phyloP scores from a whole-genome alignment of 2,113 vertebrate species.

The Genyomyrus donnyi region DNA sequence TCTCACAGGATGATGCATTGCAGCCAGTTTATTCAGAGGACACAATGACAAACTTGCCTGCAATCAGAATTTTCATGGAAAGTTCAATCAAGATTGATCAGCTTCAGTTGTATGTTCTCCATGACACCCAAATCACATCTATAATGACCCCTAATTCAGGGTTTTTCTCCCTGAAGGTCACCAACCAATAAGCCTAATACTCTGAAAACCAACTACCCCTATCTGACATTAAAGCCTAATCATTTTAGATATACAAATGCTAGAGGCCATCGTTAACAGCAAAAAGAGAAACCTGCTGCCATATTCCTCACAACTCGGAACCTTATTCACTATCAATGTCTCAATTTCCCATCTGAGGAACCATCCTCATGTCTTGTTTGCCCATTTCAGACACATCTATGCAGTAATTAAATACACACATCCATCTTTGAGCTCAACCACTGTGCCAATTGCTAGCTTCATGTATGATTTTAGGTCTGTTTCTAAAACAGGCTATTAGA shows the following conservation, averaged over 20 bases:
- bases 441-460: background rate
- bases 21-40: constrained; percentile 3
- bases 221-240: background rate
- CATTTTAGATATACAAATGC: background rate
- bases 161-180: background rate
- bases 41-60: background rate
- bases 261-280: background rate
- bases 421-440: background rate
- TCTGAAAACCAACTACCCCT: background rate
- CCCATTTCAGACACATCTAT: background rate
- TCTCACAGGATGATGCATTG: background rate
- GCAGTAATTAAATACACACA: background rate
- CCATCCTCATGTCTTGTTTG: background rate
- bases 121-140: background rate
- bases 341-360: background rate
- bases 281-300: background rate
- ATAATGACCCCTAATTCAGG: background rate
- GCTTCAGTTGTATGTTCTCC: background rate
- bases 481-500: background rate
- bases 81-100: background rate
- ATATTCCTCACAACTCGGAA: background rate
- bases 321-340: background rate
- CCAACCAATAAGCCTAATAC: background rate
- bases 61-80: constrained; percentile 6
- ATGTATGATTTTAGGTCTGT: background rate